Percentiles rank a stretch among this genome's conserved stretches.
Conservation (phyloP, 2,113 vertebrate species). For the Phodopus roborovskii region DNA sequence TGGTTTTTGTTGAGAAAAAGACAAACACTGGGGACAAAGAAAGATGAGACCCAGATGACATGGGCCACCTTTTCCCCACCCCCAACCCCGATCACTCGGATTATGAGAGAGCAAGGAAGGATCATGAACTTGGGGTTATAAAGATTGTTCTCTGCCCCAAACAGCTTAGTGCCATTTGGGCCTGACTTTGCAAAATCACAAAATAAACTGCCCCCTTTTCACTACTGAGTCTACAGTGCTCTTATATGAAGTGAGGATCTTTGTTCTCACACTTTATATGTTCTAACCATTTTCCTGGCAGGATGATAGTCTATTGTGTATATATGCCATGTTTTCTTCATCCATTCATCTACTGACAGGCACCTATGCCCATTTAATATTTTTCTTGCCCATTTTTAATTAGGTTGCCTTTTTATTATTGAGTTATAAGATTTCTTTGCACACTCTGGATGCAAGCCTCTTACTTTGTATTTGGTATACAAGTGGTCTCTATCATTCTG, state of each 20-base stretch:
- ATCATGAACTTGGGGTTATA: background rate
- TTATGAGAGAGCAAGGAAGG: background rate
- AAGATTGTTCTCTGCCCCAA: background rate
- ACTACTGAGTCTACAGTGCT: background rate
- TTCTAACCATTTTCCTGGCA: background rate
- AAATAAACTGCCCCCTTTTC: background rate
- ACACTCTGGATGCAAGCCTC: background rate
- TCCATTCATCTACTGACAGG: background rate
- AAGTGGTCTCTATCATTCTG: background rate
- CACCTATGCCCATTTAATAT: background rate
- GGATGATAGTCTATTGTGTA: background rate
- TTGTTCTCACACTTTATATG: background rate
- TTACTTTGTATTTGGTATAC: background rate
- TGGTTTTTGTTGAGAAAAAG: background rate
- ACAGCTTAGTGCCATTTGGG: background rate
- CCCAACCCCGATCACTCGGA: background rate
- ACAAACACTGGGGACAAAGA: background rate
- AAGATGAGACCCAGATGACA: background rate
- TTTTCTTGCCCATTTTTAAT: background rate
- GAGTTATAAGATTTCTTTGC: background rate
- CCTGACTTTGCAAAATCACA: background rate
- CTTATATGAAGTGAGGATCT: background rate
- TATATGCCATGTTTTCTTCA: background rate
- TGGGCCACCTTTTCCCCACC: background rate
- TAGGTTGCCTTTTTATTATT: background rate